Conservation (phyloP, 2,797 vertebrate species). For the Aldrovandia affinis region DNA sequence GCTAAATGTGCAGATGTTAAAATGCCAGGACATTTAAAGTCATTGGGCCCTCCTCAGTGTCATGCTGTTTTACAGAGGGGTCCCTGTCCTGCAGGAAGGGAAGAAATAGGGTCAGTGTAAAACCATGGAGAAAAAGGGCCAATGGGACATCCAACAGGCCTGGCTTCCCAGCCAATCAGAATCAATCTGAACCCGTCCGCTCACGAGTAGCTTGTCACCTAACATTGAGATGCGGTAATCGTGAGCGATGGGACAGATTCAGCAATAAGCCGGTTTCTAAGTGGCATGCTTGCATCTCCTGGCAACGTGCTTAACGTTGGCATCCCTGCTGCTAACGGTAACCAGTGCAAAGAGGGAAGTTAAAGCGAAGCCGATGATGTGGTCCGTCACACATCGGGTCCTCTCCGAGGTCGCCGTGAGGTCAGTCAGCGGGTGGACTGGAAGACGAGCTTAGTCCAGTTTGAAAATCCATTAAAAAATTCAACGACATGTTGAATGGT, state of each 20-base stretch:
- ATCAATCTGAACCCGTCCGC: not conserved
- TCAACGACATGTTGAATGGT: not conserved
- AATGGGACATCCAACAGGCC: no score
- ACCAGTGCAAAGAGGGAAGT: not conserved
- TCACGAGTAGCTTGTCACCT: not conserved
- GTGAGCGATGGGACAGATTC: not conserved
- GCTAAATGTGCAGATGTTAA: no score
- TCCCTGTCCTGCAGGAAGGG: no score
- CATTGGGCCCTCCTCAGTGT: no score
- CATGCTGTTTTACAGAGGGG: no score
- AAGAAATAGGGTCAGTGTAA: no score
- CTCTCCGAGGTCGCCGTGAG: not conserved
- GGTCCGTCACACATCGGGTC: not conserved
- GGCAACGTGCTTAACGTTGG: slow-evolving; percentile 4
- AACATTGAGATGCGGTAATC: not conserved
- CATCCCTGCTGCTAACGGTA: slow-evolving; percentile 19
- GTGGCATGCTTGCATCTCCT: not conserved
- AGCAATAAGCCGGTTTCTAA: not conserved
- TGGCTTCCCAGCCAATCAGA: not conserved
- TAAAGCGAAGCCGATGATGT: not conserved
- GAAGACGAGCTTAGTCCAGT: not conserved
- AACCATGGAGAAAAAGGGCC: no score
- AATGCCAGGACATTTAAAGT: no score
- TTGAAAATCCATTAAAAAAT: not conserved
- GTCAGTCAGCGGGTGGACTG: not conserved